phyloP scores from a whole-genome alignment of 2,888 invertebrate species.

The Enoplolaimus lenunculus region DNA sequence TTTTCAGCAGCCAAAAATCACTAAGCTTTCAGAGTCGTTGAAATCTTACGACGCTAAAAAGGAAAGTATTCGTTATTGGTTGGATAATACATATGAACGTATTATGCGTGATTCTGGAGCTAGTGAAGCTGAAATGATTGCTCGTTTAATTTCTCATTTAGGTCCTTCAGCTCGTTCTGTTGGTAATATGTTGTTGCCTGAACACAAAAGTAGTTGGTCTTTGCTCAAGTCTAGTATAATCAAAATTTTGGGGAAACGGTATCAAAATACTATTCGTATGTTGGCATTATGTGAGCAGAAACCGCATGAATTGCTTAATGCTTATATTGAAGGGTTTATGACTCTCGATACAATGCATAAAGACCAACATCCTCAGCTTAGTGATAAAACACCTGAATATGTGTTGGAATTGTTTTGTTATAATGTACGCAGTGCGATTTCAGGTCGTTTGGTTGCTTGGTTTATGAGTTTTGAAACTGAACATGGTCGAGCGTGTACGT shows the following conservation, averaged over 20 bases:
- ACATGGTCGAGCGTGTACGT: background rate
- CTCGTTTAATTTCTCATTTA: background rate
- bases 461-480: background rate
- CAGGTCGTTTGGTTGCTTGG: background rate
- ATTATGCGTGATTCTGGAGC: background rate
- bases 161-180: background rate
- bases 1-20: background rate
- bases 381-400: background rate
- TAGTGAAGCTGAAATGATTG: background rate
- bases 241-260: background rate
- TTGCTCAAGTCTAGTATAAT: background rate
- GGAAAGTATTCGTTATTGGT: background rate
- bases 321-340: background rate
- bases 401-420: background rate
- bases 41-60: background rate
- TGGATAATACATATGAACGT: background rate
- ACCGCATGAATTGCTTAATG: background rate
- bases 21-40: background rate
- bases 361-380: background rate
- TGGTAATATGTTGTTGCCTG: background rate
- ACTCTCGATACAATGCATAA: background rate
- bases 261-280: background rate
- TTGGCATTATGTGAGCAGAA: background rate
- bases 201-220: background rate
- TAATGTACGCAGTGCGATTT: background rate